Conservation (phyloP, 1,140 invertebrate species). For the Bathynomus jamesi region DNA sequence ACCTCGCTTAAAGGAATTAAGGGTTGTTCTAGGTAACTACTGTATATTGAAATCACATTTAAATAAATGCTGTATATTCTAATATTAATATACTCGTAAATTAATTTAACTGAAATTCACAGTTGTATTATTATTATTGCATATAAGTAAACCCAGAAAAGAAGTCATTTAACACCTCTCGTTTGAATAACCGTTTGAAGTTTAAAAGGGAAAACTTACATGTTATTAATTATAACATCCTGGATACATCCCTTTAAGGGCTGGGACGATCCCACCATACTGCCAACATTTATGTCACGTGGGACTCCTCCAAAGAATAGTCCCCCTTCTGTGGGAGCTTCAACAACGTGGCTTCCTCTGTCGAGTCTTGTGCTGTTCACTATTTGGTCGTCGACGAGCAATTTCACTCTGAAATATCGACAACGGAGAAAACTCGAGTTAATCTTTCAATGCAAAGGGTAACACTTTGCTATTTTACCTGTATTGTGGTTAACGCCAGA, state of each 20-base stretch:
- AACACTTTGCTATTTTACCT: not conserved
- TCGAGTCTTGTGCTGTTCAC: slow-evolving; percentile 49
- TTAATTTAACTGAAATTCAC: no score
- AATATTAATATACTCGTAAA: no score
- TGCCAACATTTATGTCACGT: slow-evolving; percentile 46
- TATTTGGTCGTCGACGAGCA: slow-evolving; percentile 59
- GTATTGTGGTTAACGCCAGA: not conserved
- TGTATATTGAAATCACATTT: no score
- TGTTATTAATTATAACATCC: slow-evolving; percentile 69
- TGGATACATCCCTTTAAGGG: slow-evolving; percentile 64
- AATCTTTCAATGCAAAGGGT: not conserved
- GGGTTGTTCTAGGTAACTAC: no score
- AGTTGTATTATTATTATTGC: no score
- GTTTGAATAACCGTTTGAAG: not conserved
- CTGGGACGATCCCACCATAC: slow-evolving; percentile 49
- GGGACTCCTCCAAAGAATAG: slow-evolving; percentile 60
- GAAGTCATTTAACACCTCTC: slow-evolving; percentile 14
- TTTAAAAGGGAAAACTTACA: slow-evolving; percentile 49
- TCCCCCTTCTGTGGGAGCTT: slow-evolving; percentile 46
- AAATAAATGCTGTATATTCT: no score
- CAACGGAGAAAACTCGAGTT: slow-evolving; percentile 18
- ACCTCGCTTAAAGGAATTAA: no score
- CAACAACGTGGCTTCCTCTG: slow-evolving; percentile 45
- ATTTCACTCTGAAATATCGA: slow-evolving; percentile 50
- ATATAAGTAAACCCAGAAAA: no score